Evolutionary conservation across 2,113 vertebrate genomes (phyloP).

Genomic region (Oncorhynchus kisutch): DNA sequence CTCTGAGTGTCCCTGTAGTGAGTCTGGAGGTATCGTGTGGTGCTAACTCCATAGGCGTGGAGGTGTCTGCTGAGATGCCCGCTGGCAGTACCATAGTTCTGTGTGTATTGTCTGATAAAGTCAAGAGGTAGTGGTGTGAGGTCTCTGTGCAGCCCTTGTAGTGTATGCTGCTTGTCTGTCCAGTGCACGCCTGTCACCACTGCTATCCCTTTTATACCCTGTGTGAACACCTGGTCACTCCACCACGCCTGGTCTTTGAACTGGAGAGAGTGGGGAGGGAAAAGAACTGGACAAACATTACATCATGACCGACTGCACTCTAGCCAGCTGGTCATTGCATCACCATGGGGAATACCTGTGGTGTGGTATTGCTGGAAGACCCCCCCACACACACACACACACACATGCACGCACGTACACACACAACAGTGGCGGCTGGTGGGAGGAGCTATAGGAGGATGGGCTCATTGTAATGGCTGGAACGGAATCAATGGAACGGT

Average conservation of each 20-base stretch:
- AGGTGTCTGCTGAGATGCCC: neutral
- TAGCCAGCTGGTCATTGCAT: neutral
- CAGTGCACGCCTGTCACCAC: neutral
- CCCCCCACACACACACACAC: neutral
- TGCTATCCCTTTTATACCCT: constrained; percentile 19
- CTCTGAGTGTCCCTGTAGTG: constrained; percentile 74
- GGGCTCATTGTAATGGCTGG: no score
- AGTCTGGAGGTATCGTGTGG: constrained; percentile 74
- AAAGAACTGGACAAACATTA: constrained; percentile 21
- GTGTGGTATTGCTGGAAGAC: neutral
- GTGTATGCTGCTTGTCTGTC: neutral
- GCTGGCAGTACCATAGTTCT: neutral
- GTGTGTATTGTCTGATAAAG: neutral
- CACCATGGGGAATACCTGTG: neutral
- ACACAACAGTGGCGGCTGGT: neutral
- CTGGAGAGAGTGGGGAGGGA: constrained; percentile 52
- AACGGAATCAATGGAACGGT: no score
- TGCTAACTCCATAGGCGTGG: constrained; percentile 71
- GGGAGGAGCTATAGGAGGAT: no score
- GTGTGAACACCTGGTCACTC: constrained; percentile 63
- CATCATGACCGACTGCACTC: neutral
- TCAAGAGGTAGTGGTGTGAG: neutral
- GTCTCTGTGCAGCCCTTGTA: neutral
- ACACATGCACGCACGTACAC: neutral
- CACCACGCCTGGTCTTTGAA: constrained; percentile 35